phyloP scores from a whole-genome alignment of 2,797 vertebrate genomes.

The Pelodytes ibericus region DNA sequence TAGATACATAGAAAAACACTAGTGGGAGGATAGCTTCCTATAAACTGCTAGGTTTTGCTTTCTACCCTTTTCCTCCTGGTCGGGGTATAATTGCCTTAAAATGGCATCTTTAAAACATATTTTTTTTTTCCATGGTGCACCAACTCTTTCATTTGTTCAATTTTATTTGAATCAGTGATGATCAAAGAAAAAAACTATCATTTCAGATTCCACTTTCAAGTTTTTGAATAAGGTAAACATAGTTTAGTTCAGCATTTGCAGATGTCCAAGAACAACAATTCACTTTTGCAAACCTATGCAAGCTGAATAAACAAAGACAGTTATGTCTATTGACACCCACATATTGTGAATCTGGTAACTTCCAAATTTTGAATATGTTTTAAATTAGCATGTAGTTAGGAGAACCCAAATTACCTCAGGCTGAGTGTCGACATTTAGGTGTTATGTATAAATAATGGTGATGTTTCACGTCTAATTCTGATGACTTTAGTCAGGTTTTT shows the following conservation, averaged over 20 bases:
- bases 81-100: not conserved
- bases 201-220: constrained; percentile 40
- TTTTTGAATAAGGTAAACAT: constrained; percentile 49
- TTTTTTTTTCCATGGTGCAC: not conserved
- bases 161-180: constrained; percentile 25
- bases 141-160: not conserved
- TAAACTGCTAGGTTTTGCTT: not conserved
- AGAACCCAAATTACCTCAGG: not conserved
- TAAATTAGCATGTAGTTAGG: constrained; percentile 31
- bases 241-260: constrained; percentile 41
- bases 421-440: too few species aligned
- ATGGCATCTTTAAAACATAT: not conserved
- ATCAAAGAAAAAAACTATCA: constrained; percentile 43
- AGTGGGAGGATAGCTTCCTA: not conserved
- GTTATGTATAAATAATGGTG: too few species aligned
- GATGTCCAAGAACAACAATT: constrained; percentile 53
- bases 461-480: too few species aligned
- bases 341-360: constrained; percentile 40
- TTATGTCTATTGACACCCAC: constrained; percentile 50
- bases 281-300: constrained; percentile 44
- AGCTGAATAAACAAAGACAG: constrained; percentile 53
- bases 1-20: constrained; percentile 1
- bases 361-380: constrained; percentile 46
- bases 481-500: too few species aligned
- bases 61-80: not conserved